These are phyloP conservation scores for Micromys minutus DNA, from an alignment of 2,113 vertebrate genomes.

Conservation along the genomic window DNA sequence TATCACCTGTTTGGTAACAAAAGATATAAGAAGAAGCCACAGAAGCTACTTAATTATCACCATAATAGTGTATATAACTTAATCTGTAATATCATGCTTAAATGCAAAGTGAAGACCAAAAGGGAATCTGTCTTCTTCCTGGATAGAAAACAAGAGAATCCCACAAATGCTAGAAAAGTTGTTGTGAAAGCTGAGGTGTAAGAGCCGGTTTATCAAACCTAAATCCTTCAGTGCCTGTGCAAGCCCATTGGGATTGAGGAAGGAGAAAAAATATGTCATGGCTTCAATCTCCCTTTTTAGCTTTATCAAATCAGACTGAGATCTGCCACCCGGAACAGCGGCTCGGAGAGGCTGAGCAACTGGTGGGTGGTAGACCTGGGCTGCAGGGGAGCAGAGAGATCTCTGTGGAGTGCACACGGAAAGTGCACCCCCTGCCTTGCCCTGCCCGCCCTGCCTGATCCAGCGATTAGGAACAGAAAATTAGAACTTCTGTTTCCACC, in stretches of 20 bases:
- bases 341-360: too few relatives aligned
- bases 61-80: background rate
- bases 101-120: background rate
- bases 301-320: background rate
- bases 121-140: background rate
- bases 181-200: background rate
- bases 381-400: too few relatives aligned
- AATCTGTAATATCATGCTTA: background rate
- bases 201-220: background rate
- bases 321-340: too few relatives aligned
- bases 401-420: too few relatives aligned
- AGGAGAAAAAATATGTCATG: background rate
- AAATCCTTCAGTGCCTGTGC: background rate
- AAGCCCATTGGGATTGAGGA: background rate
- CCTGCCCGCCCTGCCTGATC: too few relatives aligned
- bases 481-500: too few relatives aligned
- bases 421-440: too few relatives aligned
- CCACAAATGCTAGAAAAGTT: background rate
- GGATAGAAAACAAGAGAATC: background rate
- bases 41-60: background rate
- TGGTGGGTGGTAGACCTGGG: too few relatives aligned
- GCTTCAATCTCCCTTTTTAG: background rate
- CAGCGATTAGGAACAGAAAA: too few relatives aligned
- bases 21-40: background rate
- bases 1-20: background rate